These are phyloP conservation scores for Chalcis sispes DNA, from an alignment of 2,888 invertebrate species.

Conservation along the genomic window DNA sequence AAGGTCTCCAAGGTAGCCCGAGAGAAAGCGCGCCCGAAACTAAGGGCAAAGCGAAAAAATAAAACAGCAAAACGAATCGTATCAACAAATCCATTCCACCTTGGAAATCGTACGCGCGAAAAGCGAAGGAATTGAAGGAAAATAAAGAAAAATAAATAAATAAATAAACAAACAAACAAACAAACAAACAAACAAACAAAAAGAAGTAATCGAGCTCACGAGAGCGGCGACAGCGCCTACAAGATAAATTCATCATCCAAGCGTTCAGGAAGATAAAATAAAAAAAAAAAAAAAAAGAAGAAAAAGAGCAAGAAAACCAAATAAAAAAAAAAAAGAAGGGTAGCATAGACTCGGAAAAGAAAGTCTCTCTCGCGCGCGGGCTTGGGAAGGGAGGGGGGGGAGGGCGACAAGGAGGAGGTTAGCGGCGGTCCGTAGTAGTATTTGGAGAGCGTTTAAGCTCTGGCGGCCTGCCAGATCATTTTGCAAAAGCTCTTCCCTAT, in stretches of 20 bases:
- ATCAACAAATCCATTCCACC: not conserved
- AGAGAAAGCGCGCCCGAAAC: too few species aligned
- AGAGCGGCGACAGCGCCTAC: too few species aligned
- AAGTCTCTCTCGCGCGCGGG: too few species aligned
- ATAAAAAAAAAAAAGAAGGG: not conserved
- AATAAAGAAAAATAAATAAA: not conserved
- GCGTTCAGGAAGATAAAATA: not conserved
- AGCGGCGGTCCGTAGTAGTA: constrained; percentile 19
- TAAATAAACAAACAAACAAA: not conserved
- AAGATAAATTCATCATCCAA: constrained; percentile 29
- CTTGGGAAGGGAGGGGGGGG: too few species aligned
- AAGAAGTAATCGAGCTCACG: too few species aligned
- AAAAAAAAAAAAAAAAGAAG: not conserved
- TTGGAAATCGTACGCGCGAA: too few species aligned
- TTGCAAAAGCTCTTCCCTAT: constrained; percentile 50
- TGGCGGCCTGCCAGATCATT: constrained; percentile 51
- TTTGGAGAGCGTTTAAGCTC: constrained; percentile 49
- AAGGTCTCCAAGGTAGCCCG: too few species aligned
- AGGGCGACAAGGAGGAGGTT: not conserved
- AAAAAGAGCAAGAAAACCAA: not conserved
- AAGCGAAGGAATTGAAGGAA: too few species aligned
- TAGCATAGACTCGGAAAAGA: too few species aligned
- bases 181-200: too few species aligned
- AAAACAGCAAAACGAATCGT: not conserved
- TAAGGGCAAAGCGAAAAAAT: too few species aligned